These are phyloP conservation scores for Callosobruchus maculatus DNA, from an alignment of 2,888 invertebrate species.

Conservation along the genomic window DNA sequence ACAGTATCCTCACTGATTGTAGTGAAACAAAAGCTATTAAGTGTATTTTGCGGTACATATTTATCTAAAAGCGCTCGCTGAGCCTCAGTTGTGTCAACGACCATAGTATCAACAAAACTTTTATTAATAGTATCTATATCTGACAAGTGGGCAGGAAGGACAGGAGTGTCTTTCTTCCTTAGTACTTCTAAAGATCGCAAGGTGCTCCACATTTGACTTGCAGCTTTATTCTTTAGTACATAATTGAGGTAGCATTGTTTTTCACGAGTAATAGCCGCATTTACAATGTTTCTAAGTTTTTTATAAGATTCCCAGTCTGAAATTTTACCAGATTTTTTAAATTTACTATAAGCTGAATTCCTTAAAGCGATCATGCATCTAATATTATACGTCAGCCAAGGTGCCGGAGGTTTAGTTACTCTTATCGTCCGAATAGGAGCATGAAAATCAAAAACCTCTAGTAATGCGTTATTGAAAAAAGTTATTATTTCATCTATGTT, in stretches of 20 bases:
- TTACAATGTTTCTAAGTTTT: not conserved
- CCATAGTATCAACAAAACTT: not conserved
- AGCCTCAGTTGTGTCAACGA: too few species aligned
- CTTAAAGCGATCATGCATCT: conserved; percentile 2
- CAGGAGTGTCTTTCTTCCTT: conserved; percentile 1
- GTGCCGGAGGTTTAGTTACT: conserved; percentile 4
- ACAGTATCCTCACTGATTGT: too few species aligned
- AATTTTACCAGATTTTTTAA: not conserved
- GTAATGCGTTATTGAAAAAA: not conserved
- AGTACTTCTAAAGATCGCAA: not conserved
- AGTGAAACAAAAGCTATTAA: too few species aligned
- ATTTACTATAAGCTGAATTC: conserved; percentile 1
- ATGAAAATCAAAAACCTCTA: conserved; percentile 1
- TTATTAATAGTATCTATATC: not conserved
- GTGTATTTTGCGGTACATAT: too few species aligned
- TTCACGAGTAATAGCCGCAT: not conserved
- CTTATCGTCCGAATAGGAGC: not conserved
- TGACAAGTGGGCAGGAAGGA: not conserved
- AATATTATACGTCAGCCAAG: conserved; percentile 5
- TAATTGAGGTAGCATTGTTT: conserved; percentile 3
- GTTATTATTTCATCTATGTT: conserved; percentile 1
- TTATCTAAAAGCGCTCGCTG: too few species aligned
- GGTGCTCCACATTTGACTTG: conserved; percentile 1
- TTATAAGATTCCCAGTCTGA: not conserved
- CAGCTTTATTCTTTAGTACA: not conserved